Base-by-base conservation (phyloP, 2,888 invertebrate species). In the Hirtodrosophila confusa region DNA sequence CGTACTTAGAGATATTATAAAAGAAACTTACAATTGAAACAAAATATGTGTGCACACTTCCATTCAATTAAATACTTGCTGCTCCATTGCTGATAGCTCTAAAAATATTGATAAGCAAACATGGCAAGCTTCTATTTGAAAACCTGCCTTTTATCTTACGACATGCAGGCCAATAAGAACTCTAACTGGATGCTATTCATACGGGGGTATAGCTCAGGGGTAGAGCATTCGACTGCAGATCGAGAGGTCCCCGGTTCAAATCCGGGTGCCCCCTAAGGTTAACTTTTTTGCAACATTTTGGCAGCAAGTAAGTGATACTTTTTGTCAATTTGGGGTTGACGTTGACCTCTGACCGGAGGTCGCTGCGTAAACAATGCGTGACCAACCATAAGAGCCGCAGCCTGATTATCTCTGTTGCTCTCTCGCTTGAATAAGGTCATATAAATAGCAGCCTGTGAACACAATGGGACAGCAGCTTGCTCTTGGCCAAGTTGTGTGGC, bases 181-280 rank as follows among this genome's bases (percentile, higher is more conserved):
- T 62, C 27, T 10, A n/a, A 43, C 24, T 10, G 8, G 4, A 0
- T 0, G 0, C 0, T 5, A 5, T 37, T 39, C 55, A 62, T 27
- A 24, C 53, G 72, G 86, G 86, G 85, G 84, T 73, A 87, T 85
- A 78, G 85, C 85, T 85, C 77, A 85, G 86, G 63, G 88, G 85
- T 86, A 88, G 86, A 86, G 86, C 84, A 84, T 86, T 86, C 77
- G 84, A 79, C 84, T 86, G 85, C 88, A 86, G 88, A 80, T 84
- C 86, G 88, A 88, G 72, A 86, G 88, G 86, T 84, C 84, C 84
- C 86, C 78, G 86, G 88, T 86, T 88, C 85, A 84, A 86, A 75
- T 88, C 88, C 85, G 86, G 88, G 72, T 86, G 88, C 80, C 86
- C 86, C 86, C 84, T 83, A 9, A n/a, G 24, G 6, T 0, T 36